phyloP scores from a whole-genome alignment of 2,797 vertebrate genomes.

The Craterocephalus amniculus region DNA sequence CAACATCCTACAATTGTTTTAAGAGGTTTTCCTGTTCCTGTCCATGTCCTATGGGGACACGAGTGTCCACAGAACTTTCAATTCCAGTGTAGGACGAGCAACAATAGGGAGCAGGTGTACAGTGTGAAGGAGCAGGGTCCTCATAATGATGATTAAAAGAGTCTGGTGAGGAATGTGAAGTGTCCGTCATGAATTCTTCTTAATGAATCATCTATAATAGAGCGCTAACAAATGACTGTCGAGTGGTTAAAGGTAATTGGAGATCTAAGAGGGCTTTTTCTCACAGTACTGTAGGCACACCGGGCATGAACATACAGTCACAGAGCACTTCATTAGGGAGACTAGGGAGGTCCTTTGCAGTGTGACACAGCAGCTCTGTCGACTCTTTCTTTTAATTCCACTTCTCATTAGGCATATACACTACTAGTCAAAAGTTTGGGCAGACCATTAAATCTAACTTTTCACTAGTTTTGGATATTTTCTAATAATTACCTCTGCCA shows the following conservation, averaged over 20 bases:
- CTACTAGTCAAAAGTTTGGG: background rate
- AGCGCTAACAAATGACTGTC: slow-evolving; percentile 3
- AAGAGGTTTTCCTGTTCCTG: slow-evolving; percentile 67
- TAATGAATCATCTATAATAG: slow-evolving; percentile 12
- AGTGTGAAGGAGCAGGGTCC: slow-evolving; percentile 10
- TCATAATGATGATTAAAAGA: slow-evolving; percentile 49
- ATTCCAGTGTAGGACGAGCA: slow-evolving; percentile 35
- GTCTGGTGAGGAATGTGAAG: slow-evolving; percentile 38
- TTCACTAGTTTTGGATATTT: background rate
- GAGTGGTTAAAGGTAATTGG: background rate
- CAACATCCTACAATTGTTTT: slow-evolving; percentile 78
- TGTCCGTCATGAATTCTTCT: slow-evolving; percentile 29
- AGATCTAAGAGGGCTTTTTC: background rate
- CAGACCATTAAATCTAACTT: background rate
- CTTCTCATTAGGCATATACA: background rate
- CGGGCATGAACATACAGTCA: background rate
- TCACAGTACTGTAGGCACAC: background rate
- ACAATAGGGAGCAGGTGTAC: slow-evolving; percentile 58
- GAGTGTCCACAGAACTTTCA: slow-evolving; percentile 40
- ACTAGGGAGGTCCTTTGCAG: background rate
- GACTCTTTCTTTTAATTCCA: background rate
- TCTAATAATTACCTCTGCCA: too few species aligned
- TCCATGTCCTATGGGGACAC: slow-evolving; percentile 39
- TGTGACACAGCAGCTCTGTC: background rate
- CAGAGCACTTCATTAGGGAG: background rate